Conservation (phyloP, 2,888 invertebrate species). For the Ypsolopha scabrella region DNA sequence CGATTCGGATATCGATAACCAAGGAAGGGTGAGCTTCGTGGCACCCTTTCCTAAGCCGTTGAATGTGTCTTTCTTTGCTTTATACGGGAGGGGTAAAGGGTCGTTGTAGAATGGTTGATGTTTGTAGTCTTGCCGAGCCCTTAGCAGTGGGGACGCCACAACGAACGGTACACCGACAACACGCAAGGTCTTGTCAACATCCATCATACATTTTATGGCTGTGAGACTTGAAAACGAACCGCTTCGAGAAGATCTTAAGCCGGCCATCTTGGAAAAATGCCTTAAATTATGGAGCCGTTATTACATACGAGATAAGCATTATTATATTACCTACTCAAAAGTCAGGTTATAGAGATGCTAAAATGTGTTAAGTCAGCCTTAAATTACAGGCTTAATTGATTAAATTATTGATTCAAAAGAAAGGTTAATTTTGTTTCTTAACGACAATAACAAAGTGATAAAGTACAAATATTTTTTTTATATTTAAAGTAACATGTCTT, state of each 20-base stretch:
- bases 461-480: too few species aligned
- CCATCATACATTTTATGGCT: slow-evolving; percentile 63
- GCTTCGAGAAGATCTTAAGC: slow-evolving; percentile 18
- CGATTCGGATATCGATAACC: slow-evolving; percentile 27
- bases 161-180: slow-evolving; percentile 34
- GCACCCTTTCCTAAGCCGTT: neutral
- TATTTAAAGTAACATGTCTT: too few species aligned
- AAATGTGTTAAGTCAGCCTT: neutral
- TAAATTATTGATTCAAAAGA: too few species aligned
- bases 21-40: neutral
- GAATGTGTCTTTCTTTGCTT: neutral
- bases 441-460: too few species aligned
- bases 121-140: slow-evolving; percentile 36
- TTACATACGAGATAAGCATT: neutral
- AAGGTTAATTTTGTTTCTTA: too few species aligned
- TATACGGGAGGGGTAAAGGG: slow-evolving; percentile 24
- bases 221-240: slow-evolving; percentile 47
- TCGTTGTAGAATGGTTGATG: slow-evolving; percentile 30
- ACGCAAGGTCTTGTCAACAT: slow-evolving; percentile 62
- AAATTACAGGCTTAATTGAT: too few species aligned
- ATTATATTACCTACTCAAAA: neutral
- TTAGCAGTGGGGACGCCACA: slow-evolving; percentile 52
- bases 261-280: slow-evolving; percentile 1
- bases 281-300: neutral
- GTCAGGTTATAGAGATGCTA: neutral